Evolutionary conservation across 2,113 vertebrate species (phyloP).

Genomic region (Aythya baeri): DNA sequence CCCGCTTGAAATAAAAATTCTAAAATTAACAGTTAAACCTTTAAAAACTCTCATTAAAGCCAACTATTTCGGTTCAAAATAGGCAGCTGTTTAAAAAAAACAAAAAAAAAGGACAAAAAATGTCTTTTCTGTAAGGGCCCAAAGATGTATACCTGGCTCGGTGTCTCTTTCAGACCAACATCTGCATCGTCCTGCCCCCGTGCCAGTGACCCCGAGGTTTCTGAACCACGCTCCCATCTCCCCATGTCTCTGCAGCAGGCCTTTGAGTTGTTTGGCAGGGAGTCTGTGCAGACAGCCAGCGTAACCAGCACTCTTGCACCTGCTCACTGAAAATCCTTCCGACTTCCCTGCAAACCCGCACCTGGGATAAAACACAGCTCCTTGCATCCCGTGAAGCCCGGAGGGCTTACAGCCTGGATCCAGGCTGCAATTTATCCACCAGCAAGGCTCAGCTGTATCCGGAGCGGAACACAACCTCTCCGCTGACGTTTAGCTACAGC

Average conservation of each 20-base stretch:
- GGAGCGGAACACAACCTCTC: neutral
- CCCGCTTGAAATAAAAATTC: constrained; percentile 13
- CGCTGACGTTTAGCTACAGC: neutral
- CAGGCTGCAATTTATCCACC: neutral
- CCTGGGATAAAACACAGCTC: neutral
- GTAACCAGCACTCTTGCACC: neutral
- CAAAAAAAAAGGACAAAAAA: neutral
- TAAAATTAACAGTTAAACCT: constrained; percentile 51
- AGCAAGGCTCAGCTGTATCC: neutral
- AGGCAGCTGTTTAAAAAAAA: neutral
- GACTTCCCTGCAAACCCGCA: constrained; percentile 26
- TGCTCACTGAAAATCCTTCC: constrained; percentile 8
- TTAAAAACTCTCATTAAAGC: constrained; percentile 24
- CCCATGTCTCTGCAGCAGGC: neutral
- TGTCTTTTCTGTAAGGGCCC: neutral
- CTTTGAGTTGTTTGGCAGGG: neutral
- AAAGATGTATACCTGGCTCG: neutral
- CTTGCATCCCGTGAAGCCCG: neutral
- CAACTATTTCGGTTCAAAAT: neutral
- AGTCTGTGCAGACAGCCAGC: neutral
- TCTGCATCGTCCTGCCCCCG: neutral
- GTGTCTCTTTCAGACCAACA: neutral
- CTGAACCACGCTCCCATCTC: neutral
- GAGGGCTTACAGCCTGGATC: constrained; percentile 4
- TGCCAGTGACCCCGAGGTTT: neutral